Evolutionary conservation across 2,888 invertebrate species (phyloP).

Genomic region (Ectemnius continuus): DNA sequence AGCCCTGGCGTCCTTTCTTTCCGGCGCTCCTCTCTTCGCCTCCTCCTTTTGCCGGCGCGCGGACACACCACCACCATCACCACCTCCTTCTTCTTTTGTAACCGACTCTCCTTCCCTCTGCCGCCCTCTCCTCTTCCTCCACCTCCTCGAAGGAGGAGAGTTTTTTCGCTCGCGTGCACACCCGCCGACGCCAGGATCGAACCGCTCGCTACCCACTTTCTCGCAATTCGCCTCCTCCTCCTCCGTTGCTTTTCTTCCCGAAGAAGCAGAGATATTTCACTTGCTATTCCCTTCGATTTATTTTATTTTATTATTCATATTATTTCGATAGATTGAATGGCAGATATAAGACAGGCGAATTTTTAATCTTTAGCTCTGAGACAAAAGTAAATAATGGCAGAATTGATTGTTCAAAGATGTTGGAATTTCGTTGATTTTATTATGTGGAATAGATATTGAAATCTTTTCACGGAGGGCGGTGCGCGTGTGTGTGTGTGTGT

Average conservation of each 20-base stretch:
- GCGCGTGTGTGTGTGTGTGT: too few relatives aligned
- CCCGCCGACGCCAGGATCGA: neutral
- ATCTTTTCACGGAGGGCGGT: too few relatives aligned
- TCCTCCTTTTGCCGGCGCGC: neutral
- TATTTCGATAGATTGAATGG: neutral
- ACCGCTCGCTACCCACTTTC: constrained; percentile 12
- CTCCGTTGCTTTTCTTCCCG: constrained; percentile 28
- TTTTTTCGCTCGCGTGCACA: neutral
- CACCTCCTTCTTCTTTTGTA: neutral
- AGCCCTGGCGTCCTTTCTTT: constrained; percentile 31
- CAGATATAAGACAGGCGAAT: neutral
- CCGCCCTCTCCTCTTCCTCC: too few relatives aligned
- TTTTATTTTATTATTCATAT: neutral
- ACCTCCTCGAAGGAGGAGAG: too few relatives aligned
- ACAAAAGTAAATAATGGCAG: too few relatives aligned
- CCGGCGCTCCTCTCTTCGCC: constrained; percentile 21
- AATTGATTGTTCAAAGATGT: too few relatives aligned
- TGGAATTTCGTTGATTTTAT: too few relatives aligned
- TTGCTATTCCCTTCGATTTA: neutral
- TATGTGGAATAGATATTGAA: too few relatives aligned
- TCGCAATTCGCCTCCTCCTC: constrained; percentile 21
- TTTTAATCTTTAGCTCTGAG: too few relatives aligned
- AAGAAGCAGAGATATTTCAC: neutral
- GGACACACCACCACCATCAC: constrained; percentile 1
- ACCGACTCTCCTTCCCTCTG: neutral